phyloP scores from a whole-genome alignment of 2,113 vertebrate species.

The Antennarius striatus region DNA sequence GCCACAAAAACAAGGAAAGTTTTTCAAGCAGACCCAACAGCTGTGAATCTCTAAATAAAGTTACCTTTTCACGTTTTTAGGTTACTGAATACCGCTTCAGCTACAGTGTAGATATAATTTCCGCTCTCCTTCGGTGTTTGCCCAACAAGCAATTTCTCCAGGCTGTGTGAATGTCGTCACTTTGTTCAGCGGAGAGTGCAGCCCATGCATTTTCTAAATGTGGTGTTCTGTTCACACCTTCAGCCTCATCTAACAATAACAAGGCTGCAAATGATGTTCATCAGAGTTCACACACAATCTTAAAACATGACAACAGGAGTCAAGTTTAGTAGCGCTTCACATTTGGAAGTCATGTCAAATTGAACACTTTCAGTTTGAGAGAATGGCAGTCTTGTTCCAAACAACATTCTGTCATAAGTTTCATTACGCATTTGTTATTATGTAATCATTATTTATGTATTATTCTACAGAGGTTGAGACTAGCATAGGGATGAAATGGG shows the following conservation, averaged over 20 bases:
- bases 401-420: too few species aligned
- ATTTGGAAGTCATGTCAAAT: constrained; percentile 1
- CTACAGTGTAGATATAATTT: constrained; percentile 5
- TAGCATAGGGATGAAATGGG: too few species aligned
- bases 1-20: neutral
- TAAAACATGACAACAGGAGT: neutral
- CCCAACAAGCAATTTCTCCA: constrained; percentile 40
- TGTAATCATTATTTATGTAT: too few species aligned
- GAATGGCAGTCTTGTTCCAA: neutral
- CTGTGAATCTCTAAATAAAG: neutral
- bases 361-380: too few species aligned
- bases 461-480: neutral
- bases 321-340: neutral
- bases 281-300: constrained; percentile 6
- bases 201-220: constrained; percentile 59
- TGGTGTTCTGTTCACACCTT: constrained; percentile 43
- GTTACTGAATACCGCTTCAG: constrained; percentile 4
- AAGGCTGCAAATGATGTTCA: constrained; percentile 27
- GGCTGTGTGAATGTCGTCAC: constrained; percentile 57
- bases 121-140: constrained; percentile 23
- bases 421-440: too few species aligned
- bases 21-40: neutral
- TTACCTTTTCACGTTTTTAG: neutral
- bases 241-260: constrained; percentile 29
- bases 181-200: constrained; percentile 47